Evolutionary conservation across 37 sponge, comb jelly and placozoan species (phyloP).

Genomic region (Spongilla lacustris): DNA sequence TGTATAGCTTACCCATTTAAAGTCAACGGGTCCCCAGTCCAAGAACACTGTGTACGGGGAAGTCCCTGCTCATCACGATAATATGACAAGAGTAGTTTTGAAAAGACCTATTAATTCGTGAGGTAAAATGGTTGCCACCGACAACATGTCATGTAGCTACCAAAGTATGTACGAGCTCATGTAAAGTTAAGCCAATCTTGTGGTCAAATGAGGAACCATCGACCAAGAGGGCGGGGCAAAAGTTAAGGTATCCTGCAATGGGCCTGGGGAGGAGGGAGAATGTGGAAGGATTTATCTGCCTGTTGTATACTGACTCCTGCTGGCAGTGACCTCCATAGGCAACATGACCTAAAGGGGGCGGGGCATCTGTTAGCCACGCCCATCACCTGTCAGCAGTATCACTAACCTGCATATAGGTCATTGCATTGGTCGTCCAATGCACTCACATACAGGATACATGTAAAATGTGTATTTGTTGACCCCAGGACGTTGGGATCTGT

Average conservation of each 20-base stretch:
- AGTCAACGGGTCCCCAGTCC: not conserved
- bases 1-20: not conserved
- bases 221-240: conserved; percentile 13
- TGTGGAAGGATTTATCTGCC: conserved; percentile 15
- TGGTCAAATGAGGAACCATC: not conserved
- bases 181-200: conserved; percentile 8
- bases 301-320: conserved; percentile 43
- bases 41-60: conserved; percentile 25
- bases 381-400: not conserved
- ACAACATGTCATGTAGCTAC: conserved; percentile 4
- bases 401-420: not conserved
- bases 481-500: not conserved
- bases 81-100: conserved; percentile 25
- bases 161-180: conserved; percentile 51
- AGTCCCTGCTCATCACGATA: conserved; percentile 32
- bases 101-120: conserved; percentile 23
- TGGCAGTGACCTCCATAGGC: conserved; percentile 48
- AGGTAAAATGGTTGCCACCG: not conserved
- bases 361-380: not conserved
- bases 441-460: conserved; percentile 61
- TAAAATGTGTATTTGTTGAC: conserved; percentile 24
- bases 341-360: not conserved
- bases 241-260: conserved; percentile 51
- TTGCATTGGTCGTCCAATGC: not conserved
- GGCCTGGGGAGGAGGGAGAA: conserved; percentile 16